Evolutionary conservation across 35 echinoderm and acorn worm genomes (phyloP).

Genomic region (Apostichopus japonicus): DNA sequence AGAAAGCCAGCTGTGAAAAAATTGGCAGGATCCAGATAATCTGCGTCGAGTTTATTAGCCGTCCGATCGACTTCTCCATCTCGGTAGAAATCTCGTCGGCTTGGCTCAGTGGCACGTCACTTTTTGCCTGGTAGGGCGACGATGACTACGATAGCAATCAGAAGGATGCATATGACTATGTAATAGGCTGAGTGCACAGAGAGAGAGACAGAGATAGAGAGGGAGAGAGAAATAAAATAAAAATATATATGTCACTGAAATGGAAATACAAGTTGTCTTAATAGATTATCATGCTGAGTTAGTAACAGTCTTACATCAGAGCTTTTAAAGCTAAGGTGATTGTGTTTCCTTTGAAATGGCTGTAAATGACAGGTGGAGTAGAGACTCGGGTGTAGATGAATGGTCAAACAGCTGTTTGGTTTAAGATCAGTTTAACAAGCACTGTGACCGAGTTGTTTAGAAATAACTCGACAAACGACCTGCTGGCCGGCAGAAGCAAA

Average conservation of each 20-base stretch:
- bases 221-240: background rate
- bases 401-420: too few relatives aligned
- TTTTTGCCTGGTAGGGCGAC: background rate
- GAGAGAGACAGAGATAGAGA: background rate
- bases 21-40: background rate
- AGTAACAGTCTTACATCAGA: background rate
- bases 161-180: slow-evolving; percentile 28
- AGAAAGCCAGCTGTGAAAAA: background rate
- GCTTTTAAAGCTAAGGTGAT: background rate
- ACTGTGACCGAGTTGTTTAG: too few relatives aligned
- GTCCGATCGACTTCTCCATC: background rate
- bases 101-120: slow-evolving; percentile 3
- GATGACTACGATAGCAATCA: slow-evolving; percentile 16
- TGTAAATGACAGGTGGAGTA: too few relatives aligned
- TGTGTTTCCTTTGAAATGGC: background rate
- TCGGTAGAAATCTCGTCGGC: background rate
- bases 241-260: background rate
- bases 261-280: background rate
- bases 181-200: background rate
- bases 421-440: too few relatives aligned
- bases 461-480: too few relatives aligned
- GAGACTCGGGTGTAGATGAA: too few relatives aligned
- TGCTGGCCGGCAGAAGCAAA: too few relatives aligned
- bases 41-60: background rate
- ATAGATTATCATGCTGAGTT: background rate